phyloP scores from a whole-genome alignment of 1,140 invertebrate genomes.

The Papilio dardanus region DNA sequence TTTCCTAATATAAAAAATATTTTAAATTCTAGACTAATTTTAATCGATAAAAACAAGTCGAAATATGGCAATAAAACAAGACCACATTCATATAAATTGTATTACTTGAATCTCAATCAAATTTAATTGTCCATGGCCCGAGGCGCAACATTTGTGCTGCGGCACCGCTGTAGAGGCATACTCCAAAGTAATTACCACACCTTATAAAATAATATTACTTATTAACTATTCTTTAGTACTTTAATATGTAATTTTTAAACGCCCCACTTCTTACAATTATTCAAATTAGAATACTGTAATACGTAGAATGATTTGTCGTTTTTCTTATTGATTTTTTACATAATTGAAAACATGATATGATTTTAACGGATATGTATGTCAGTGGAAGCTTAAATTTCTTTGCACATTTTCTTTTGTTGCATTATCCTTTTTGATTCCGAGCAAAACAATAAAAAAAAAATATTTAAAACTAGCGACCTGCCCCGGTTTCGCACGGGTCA shows the following conservation, averaged over 20 bases:
- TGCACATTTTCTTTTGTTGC: too few species aligned
- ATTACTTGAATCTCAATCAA: constrained; percentile 53
- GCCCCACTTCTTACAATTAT: neutral
- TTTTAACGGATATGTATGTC: too few species aligned
- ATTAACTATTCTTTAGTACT: neutral
- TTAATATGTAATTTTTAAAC: neutral
- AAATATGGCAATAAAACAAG: constrained; percentile 47
- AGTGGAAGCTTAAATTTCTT: too few species aligned
- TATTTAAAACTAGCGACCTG: too few species aligned
- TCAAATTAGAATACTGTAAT: neutral
- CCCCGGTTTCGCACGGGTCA: too few species aligned
- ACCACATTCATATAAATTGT: constrained; percentile 58
- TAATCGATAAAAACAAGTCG: constrained; percentile 38
- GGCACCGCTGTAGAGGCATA: constrained; percentile 27
- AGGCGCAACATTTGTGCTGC: constrained; percentile 45
- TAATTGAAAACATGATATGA: too few species aligned
- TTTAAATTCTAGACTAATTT: constrained; percentile 32
- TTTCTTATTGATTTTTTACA: too few species aligned
- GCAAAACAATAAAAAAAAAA: too few species aligned
- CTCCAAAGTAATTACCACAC: constrained; percentile 23
- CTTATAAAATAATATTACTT: constrained; percentile 28
- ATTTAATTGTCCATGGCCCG: constrained; percentile 56
- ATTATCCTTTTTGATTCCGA: too few species aligned
- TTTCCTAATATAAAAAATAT: neutral
- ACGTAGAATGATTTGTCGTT: neutral